Conservation (phyloP, 1,140 invertebrate species). For the Chrysopa pallens region DNA sequence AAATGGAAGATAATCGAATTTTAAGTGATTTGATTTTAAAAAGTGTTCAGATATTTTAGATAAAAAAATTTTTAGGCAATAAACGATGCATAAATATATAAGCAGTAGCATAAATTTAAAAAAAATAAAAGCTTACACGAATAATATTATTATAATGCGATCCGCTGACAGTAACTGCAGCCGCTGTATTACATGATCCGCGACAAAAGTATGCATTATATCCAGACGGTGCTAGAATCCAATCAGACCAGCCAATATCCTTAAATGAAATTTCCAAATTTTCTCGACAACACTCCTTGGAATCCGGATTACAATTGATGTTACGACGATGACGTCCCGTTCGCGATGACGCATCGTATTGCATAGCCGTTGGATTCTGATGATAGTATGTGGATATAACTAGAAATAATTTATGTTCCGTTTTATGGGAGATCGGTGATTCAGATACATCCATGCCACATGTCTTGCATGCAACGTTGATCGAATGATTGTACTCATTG, state of each 20-base stretch:
- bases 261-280: constrained; percentile 63
- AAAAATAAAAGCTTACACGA: constrained; percentile 32
- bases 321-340: background rate
- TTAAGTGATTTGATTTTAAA: no score
- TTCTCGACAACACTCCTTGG: constrained; percentile 66
- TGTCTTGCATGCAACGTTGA: constrained; percentile 57
- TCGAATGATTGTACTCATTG: constrained; percentile 39
- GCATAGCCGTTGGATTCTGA: constrained; percentile 18
- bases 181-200: constrained; percentile 51
- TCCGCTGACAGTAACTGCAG: constrained; percentile 41
- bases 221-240: constrained; percentile 62
- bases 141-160: constrained; percentile 51
- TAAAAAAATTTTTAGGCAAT: no score
- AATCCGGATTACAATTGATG: constrained; percentile 45
- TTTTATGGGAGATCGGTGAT: constrained; percentile 39
- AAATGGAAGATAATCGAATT: no score
- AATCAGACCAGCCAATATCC: constrained; percentile 73
- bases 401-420: constrained; percentile 48
- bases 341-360: background rate
- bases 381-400: constrained; percentile 48
- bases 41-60: no score
- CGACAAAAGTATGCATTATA: constrained; percentile 75
- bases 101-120: background rate
- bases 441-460: constrained; percentile 42
- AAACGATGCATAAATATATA: background rate